phyloP scores from a whole-genome alignment of 92 coral and sea anemone species.

The Epizoanthus stellaris region DNA sequence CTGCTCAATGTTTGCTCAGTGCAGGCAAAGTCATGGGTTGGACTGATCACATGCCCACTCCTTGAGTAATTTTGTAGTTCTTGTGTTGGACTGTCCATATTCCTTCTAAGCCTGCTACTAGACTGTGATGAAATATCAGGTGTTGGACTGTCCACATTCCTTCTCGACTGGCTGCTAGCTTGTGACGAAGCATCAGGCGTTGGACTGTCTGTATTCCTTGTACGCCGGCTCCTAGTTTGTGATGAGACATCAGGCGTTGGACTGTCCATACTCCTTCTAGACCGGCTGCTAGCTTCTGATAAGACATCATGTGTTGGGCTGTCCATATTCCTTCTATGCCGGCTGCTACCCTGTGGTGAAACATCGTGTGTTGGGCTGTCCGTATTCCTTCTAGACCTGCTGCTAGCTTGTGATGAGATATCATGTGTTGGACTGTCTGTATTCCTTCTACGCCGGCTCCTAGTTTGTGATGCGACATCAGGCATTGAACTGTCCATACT shows the following conservation, averaged over 20 bases:
- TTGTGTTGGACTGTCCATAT: not conserved
- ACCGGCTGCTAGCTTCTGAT: too few relatives aligned
- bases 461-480: too few relatives aligned
- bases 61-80: not conserved
- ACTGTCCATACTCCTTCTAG: not conserved
- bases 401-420: too few relatives aligned
- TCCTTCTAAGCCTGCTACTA: slow-evolving; percentile 15
- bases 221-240: not conserved
- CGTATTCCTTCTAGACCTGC: too few relatives aligned
- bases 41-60: not conserved
- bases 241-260: slow-evolving; percentile 1
- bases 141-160: not conserved
- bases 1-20: slow-evolving; percentile 39
- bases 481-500: too few relatives aligned
- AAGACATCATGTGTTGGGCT: too few relatives aligned
- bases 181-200: not conserved
- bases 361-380: too few relatives aligned
- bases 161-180: too few relatives aligned
- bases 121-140: not conserved
- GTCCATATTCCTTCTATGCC: too few relatives aligned
- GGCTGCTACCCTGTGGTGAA: too few relatives aligned
- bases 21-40: not conserved
- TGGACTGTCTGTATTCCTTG: slow-evolving; percentile 6
- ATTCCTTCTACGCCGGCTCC: too few relatives aligned
- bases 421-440: too few relatives aligned